Percentiles rank a stretch among this genome's conserved stretches.
phyloP scores from a whole-genome alignment of 2,113 vertebrate species.

The Hemichromis elongatus region DNA sequence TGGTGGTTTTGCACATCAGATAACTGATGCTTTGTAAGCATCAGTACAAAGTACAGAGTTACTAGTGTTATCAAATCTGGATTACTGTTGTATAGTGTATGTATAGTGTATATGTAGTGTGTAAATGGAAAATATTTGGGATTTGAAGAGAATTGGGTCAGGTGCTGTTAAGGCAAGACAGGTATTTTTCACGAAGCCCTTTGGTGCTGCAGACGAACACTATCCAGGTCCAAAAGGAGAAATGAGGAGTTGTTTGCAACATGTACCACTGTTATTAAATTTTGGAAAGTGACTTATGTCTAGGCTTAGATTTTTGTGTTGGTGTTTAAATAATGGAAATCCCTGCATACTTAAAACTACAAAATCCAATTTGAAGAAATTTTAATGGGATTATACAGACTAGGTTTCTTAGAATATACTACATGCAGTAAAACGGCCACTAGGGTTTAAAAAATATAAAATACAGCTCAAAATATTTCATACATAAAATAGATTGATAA shows the following conservation, averaged over 20 bases:
- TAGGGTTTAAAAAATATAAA: background rate
- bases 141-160: too few relatives aligned
- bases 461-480: background rate
- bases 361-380: background rate
- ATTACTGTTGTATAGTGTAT: too few relatives aligned
- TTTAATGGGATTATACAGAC: background rate
- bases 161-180: background rate
- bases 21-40: background rate
- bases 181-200: background rate
- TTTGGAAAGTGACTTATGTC: background rate
- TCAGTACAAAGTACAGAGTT: background rate
- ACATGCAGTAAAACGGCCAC: background rate
- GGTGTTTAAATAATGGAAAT: background rate
- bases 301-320: background rate
- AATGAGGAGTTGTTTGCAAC: background rate
- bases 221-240: background rate
- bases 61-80: too few relatives aligned
- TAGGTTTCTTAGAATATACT: background rate
- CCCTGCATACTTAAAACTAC: background rate
- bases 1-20: background rate
- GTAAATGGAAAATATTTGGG: too few relatives aligned
- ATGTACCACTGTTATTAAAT: background rate
- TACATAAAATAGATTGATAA: background rate
- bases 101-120: too few relatives aligned
- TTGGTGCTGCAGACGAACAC: background rate